Base-by-base conservation (phyloP, 2,797 vertebrate species). In the Vultur gryphus region DNA sequence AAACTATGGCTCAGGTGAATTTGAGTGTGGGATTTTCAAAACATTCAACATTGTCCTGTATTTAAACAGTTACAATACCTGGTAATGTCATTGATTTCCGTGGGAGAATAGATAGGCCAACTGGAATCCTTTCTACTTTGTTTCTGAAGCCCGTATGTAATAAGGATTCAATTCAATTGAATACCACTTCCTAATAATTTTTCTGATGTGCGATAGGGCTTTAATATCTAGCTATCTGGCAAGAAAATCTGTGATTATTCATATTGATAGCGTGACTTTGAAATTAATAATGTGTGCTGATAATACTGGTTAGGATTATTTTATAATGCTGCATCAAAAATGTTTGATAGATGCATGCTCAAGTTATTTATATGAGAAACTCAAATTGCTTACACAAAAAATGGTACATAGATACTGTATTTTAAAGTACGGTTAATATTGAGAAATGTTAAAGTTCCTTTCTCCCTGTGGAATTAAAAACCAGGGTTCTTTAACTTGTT, bases 401-500 rank as follows among this genome's bases (percentile, higher is more conserved):
- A 11, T 29, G 21, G 21, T 59, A 62, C 29, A 31, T 13, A 57
- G 10, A n/a, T 89, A 81, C 0, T 84, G 25, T 78, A 62, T 88
- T 87, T 84, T 84, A 62, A 90, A 84, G 52, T 46, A 61, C 23
- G 55, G 5, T 71, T 89, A 62, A 79, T 79, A 84, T 15, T 89
- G 95, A 97, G 95, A 97, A 97, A 98, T 98, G 96, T 97, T 98
- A 96, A 98, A 98, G 97, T 98, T 98, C 51, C 81, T 85, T 98
- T 98, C 97, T 98, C 97, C 95, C 85, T 61, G 73, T 93, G 75
- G 61, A 90, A 79, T 89, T 97, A 79, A 97, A 98, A 98, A 95
- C 84, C 89, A 95, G 93, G 72, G 69, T 90, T 91, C 97, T 98
- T 98, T 98, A 98, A 98, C 88, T 97, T 97, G 93, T 95, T 98